Evolutionary conservation across 2,113 vertebrate genomes (phyloP), one percentile per base, ranked within the genome.

Genomic region (Eudyptes chrysolophus): DNA sequence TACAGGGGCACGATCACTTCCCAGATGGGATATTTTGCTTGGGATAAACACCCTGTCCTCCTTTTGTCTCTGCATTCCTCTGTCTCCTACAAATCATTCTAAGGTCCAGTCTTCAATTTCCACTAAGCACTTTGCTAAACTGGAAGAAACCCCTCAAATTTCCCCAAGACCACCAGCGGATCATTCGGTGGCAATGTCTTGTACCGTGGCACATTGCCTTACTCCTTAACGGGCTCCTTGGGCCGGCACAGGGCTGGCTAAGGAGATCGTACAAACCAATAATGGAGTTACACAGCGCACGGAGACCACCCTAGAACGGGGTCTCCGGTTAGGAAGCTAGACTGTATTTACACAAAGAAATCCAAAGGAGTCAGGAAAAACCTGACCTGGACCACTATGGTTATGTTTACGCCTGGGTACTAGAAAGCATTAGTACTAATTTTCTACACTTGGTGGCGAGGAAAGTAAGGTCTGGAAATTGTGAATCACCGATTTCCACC

Each of bases 251-350:
- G 8, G 58, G 58, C 46, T 18, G 48, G 57, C 57, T 24, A 29
- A 74, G 1, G 16, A 36, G 32, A 17, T 16, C 21, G 0, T 13
- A 16, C 1, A 3, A 32, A 21, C 49, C 69, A 13, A 8, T 6
- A 4, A 27, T 7, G 21, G 30, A 1, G 13, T 16, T 32, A 25
- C 22, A 17, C n/a, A 29, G 19, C 1, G 7, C 40, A 3, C 3
- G 6, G 49, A 46, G 21, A 16, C 52, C 72, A 51, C 32, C 74
- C 22, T 4, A 3, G 40, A 7, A 18, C 19, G 34, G 18, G 24
- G 22, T 5, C 27, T 62, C 40, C 2, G 12, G 13, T 34, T 54
- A 3, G 32, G 54, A 51, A 17, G 25, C 7, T 8, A 6, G n/a
- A 9, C 24, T 16, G 27, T 29, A 27, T 26, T 61, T 27, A 10